Conservation (phyloP, 1,140 invertebrate species). For the Whitmania pigra region DNA sequence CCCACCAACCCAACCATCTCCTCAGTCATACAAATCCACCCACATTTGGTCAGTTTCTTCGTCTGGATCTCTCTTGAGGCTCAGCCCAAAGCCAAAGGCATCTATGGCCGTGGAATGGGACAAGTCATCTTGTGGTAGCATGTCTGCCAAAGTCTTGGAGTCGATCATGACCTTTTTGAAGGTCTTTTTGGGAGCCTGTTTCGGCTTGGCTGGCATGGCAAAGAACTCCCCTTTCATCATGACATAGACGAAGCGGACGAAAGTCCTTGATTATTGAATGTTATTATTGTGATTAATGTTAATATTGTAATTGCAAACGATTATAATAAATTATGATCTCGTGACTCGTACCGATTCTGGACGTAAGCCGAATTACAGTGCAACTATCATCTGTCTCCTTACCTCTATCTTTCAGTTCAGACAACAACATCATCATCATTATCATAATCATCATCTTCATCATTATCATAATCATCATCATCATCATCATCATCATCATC, state of each 20-base stretch:
- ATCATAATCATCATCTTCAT: too few relatives aligned
- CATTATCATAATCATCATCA: too few relatives aligned
- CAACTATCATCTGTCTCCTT: too few relatives aligned
- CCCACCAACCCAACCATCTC: background rate
- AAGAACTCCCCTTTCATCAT: slow-evolving; percentile 41
- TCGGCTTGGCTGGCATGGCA: slow-evolving; percentile 9
- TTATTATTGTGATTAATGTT: too few relatives aligned
- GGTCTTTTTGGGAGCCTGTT: slow-evolving; percentile 8
- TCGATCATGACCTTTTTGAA: background rate
- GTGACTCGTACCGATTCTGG: too few relatives aligned
- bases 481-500: too few relatives aligned
- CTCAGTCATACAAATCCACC: too few relatives aligned
- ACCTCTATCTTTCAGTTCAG: too few relatives aligned
- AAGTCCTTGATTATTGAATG: slow-evolving; percentile 30
- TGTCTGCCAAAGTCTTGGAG: slow-evolving; percentile 13
- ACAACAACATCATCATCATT: too few relatives aligned
- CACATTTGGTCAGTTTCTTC: background rate
- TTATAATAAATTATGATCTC: too few relatives aligned
- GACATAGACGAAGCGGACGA: slow-evolving; percentile 37
- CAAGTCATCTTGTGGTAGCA: slow-evolving; percentile 1
- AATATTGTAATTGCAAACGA: too few relatives aligned
- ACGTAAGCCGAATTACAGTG: too few relatives aligned
- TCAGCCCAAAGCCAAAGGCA: slow-evolving; percentile 15
- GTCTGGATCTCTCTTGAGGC: slow-evolving; percentile 9
- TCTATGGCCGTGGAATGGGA: background rate